These are phyloP conservation scores for Chiloscyllium plagiosum DNA, from an alignment of 2,113 vertebrate species.

Conservation along the genomic window DNA sequence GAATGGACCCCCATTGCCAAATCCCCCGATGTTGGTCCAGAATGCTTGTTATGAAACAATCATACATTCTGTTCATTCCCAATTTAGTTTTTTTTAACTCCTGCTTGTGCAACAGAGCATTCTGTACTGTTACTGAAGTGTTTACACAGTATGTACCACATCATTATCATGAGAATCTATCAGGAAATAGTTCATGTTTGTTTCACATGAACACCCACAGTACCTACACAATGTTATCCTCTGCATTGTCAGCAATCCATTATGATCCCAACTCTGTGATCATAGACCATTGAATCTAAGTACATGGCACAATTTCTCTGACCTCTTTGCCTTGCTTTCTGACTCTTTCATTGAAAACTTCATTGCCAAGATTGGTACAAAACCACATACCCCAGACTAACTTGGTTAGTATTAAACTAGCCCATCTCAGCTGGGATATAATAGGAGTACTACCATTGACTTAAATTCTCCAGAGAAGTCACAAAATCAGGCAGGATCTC, in stretches of 20 bases:
- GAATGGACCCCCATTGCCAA: not conserved
- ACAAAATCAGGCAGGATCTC: not conserved
- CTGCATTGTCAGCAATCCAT: not conserved
- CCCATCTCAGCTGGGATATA: not conserved
- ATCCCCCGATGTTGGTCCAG: not conserved
- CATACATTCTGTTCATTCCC: not conserved
- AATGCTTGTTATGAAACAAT: not conserved
- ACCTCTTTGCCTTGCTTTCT: not conserved
- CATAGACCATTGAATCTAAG: not conserved
- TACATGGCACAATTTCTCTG: not conserved
- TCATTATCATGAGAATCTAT: not conserved
- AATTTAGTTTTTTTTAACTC: not conserved
- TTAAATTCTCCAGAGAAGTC: not conserved
- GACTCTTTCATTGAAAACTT: not conserved
- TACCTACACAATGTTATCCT: not conserved
- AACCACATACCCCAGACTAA: not conserved
- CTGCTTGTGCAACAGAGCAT: not conserved
- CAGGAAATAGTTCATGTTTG: not conserved
- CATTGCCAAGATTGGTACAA: not conserved
- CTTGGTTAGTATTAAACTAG: not conserved
- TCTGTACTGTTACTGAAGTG: not conserved
- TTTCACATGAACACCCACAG: not conserved
- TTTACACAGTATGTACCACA: not conserved
- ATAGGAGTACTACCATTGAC: not conserved
- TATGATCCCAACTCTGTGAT: not conserved